A percentile compares a stretch with the other conserved stretches of the same genome.
phyloP scores from a whole-genome alignment of 2,797 vertebrate species.

The Phrynocephalus guinanensis region DNA sequence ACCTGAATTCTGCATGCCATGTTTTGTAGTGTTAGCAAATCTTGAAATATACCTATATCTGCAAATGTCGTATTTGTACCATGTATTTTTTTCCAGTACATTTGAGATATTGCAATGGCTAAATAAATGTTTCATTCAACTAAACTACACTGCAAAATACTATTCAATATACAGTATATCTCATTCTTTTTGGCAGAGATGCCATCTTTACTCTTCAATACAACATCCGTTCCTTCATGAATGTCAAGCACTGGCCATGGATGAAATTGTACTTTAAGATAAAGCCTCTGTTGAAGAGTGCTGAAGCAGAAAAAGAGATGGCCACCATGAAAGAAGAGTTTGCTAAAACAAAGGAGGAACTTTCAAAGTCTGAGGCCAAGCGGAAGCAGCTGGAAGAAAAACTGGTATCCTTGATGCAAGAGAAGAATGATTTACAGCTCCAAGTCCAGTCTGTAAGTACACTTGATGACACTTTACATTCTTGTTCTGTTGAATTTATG shows the following conservation, averaged over 20 bases:
- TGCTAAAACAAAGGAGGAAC: slow-evolving; percentile 78
- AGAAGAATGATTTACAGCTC: slow-evolving; percentile 87
- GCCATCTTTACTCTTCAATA: slow-evolving; percentile 84
- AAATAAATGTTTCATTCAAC: neutral
- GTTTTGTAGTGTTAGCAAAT: neutral
- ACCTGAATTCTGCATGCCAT: neutral
- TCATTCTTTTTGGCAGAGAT: slow-evolving; percentile 71
- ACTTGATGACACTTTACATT: neutral
- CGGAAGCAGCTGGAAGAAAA: slow-evolving; percentile 86
- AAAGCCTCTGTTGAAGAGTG: slow-evolving; percentile 83
- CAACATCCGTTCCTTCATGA: slow-evolving; percentile 86
- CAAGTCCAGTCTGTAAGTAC: slow-evolving; percentile 84
- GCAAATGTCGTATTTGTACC: too few relatives aligned
- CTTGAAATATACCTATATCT: too few relatives aligned
- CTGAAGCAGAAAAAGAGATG: slow-evolving; percentile 86
- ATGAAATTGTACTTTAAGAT: slow-evolving; percentile 89
- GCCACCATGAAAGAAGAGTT: slow-evolving; percentile 85
- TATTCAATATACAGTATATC: neutral
- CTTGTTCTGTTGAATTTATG: neutral
- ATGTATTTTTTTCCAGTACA: neutral
- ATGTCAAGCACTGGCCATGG: slow-evolving; percentile 89
- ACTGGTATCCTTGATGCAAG: slow-evolving; percentile 81
- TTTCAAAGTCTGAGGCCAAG: slow-evolving; percentile 82
- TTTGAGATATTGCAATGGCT: neutral
- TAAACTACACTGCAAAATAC: neutral